phyloP scores from a whole-genome alignment of 64 coral and sea anemone genomes.

The Astreopora myriophthalma region DNA sequence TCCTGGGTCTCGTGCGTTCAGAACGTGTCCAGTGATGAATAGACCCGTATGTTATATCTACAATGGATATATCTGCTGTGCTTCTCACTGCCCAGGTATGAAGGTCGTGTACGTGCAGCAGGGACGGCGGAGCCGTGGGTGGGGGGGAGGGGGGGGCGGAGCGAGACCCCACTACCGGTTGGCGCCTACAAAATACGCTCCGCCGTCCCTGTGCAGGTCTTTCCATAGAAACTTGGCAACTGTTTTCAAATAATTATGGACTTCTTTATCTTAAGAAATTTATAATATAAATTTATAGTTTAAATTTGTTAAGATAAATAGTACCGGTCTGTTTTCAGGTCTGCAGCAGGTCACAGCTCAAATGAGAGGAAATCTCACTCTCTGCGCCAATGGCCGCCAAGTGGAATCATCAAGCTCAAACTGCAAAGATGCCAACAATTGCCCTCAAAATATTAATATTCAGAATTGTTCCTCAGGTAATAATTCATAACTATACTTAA shows the following conservation, averaged over 20 bases:
- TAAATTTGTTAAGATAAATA: too few relatives aligned
- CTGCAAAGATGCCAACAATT: neutral
- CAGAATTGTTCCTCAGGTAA: conserved; percentile 21
- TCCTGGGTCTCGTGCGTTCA: neutral
- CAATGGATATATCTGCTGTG: conserved; percentile 27
- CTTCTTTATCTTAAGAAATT: too few relatives aligned
- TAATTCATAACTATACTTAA: neutral
- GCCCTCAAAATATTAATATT: neutral
- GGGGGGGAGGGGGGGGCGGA: too few relatives aligned
- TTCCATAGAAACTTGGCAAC: too few relatives aligned
- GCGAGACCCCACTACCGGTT: too few relatives aligned
- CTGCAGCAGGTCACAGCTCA: neutral
- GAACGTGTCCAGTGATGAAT: neutral
- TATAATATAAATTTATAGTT: too few relatives aligned
- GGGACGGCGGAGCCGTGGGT: too few relatives aligned
- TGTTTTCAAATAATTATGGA: too few relatives aligned
- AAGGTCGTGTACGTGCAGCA: neutral
- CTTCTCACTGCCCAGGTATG: conserved; percentile 7
- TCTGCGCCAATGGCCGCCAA: conserved; percentile 7
- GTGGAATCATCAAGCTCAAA: neutral
- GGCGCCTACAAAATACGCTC: too few relatives aligned
- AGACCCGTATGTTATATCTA: conserved; percentile 12
- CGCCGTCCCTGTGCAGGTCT: too few relatives aligned
- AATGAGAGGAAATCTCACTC: conserved; percentile 8
- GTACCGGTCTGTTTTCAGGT: neutral